Base-by-base conservation (phyloP, 2,797 vertebrate species). In the Lophotriccus pileatus region DNA sequence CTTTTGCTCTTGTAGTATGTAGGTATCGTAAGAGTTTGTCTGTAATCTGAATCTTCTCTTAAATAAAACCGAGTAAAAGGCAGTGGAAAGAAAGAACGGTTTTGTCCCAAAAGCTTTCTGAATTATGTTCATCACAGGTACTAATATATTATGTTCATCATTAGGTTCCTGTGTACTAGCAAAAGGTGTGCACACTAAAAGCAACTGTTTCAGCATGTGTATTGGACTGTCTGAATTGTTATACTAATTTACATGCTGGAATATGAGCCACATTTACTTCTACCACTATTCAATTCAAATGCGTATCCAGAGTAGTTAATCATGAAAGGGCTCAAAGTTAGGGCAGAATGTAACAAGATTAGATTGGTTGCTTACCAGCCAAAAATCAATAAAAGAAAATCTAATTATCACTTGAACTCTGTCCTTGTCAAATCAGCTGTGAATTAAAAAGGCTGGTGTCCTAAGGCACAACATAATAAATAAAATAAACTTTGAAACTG, bases 381-480 rank as follows among this genome's bases (percentile, higher is more conserved):
- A 69, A 39, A 89, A 89, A 87, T 93, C 91, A 84, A 73, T 94
- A 85, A 58, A 82, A 75, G 46, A 47, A 27, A 87, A 83, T 93
- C 49, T 78, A 85, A 93, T 95, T 94, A 89, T 55, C 72, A 55
- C 37, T 76, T 81, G 75, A 91, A 87, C 64, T 73, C 60, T 87
- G 60, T 76, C 89, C 37, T 55, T 85, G 82, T 93, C 76, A 81
- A 93, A 92, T 77, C 68, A 39, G 9, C 43, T 91, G 53, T 82
- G 66, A 89, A 92, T 87, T 89, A 62, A 72, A 85, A 92, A 85
- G 72, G 15, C 64, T 28, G 20, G 7, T 85, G 78, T 47, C 49
- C 64, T 80, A 47, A 91, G 50, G 59, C 32, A 62, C 28, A 68
- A 23, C 30, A 23, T 74, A 83, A 74, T 92, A 87, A 89, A 93